Conservation (phyloP, 2,888 invertebrate genomes). For the Sphaerophoria taeniata region DNA sequence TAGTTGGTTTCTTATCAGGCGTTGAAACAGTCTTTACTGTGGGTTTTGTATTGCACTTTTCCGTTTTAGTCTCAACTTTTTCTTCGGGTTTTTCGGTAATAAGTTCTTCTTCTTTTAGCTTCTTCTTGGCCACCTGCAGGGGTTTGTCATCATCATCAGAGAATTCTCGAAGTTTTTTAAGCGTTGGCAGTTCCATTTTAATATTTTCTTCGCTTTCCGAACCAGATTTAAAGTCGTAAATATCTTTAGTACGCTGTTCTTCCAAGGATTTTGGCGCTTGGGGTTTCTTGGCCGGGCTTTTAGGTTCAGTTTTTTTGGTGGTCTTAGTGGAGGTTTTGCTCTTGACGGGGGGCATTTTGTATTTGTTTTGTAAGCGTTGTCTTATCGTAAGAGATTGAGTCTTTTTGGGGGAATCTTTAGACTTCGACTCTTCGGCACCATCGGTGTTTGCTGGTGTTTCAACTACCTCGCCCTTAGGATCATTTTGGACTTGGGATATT, state of each 20-base stretch:
- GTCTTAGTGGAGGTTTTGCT: constrained; percentile 53
- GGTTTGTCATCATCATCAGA: constrained; percentile 81
- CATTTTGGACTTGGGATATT: neutral
- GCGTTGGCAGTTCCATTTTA: constrained; percentile 81
- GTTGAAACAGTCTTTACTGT: constrained; percentile 24
- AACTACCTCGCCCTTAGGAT: neutral
- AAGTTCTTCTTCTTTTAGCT: constrained; percentile 49
- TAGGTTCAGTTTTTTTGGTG: constrained; percentile 48
- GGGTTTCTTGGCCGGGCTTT: constrained; percentile 37
- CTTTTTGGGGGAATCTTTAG: constrained; percentile 14
- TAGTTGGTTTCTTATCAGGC: constrained; percentile 53
- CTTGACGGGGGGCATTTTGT: constrained; percentile 59
- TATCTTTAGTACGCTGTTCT: constrained; percentile 75
- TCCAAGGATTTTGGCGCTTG: neutral
- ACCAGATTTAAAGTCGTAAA: constrained; percentile 82
- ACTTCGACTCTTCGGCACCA: neutral
- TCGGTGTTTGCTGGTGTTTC: neutral
- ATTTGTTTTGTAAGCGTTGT: constrained; percentile 75
- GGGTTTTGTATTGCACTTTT: neutral
- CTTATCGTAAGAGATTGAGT: constrained; percentile 40
- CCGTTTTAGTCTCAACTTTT: constrained; percentile 37
- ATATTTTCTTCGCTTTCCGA: constrained; percentile 82
- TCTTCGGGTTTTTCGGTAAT: neutral
- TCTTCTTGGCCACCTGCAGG: constrained; percentile 75
- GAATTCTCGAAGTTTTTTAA: constrained; percentile 80